Percentiles rank a stretch among this genome's conserved stretches.
Conservation (phyloP, 2,113 vertebrate species). For the Anolis carolinensis region DNA sequence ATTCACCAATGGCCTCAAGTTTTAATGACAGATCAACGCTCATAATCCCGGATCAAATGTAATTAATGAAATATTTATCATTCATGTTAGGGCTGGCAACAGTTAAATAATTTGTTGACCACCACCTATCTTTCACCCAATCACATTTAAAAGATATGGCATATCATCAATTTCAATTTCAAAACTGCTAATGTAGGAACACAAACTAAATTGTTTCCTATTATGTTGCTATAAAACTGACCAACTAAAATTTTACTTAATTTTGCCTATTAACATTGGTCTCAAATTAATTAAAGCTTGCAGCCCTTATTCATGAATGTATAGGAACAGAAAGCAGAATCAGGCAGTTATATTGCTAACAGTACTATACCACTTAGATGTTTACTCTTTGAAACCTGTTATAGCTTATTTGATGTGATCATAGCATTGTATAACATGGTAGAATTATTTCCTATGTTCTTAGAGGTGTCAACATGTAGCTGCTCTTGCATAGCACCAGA, state of each 20-base stretch:
- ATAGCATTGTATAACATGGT: constrained; percentile 64
- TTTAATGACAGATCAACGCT: not conserved
- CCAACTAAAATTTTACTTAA: not conserved
- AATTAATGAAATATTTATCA: not conserved
- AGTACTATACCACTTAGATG: not conserved
- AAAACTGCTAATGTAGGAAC: not conserved
- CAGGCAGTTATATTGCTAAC: constrained; percentile 26
- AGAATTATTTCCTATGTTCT: constrained; percentile 58
- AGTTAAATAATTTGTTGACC: not conserved
- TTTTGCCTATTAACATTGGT: not conserved
- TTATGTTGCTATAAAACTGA: not conserved
- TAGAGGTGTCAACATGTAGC: constrained; percentile 34
- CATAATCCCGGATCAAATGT: not conserved
- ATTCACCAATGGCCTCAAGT: not conserved
- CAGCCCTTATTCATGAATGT: constrained; percentile 9
- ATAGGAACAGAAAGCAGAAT: constrained; percentile 23
- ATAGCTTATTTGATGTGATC: constrained; percentile 33
- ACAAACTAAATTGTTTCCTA: not conserved
- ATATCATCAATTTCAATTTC: not conserved
- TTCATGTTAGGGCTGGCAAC: not conserved
- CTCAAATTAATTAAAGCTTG: not conserved
- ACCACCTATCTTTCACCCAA: not conserved
- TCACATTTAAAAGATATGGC: not conserved
- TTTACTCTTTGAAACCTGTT: not conserved
- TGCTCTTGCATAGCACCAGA: constrained; percentile 48